These are phyloP conservation scores for Oppia nitens DNA, from an alignment of 1,140 invertebrate genomes.

Conservation along the genomic window DNA sequence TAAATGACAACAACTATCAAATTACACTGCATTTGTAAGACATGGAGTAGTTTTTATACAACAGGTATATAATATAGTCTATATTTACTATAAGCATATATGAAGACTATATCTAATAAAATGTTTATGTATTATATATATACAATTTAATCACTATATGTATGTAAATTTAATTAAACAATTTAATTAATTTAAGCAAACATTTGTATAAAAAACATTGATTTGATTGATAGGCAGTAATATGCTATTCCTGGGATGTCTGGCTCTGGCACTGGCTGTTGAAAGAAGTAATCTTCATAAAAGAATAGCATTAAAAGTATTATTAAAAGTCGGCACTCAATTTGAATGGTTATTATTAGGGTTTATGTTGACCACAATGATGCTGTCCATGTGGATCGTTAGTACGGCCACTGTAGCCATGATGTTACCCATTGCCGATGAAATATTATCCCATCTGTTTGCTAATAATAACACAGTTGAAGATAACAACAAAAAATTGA, in stretches of 20 bases:
- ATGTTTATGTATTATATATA: no score
- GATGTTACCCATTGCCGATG: constrained; percentile 65
- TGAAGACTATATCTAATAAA: no score
- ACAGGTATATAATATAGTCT: no score
- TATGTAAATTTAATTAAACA: no score
- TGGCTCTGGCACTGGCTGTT: constrained; percentile 65
- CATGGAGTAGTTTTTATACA: no score
- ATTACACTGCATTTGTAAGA: no score
- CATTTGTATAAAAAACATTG: background rate
- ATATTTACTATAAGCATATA: no score
- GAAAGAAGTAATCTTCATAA: constrained; percentile 68
- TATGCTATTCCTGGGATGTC: constrained; percentile 50
- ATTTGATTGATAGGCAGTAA: background rate
- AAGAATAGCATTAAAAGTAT: constrained; percentile 55
- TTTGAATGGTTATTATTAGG: constrained; percentile 43
- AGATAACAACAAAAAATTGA: background rate
- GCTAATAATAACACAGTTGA: background rate
- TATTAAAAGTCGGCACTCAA: background rate
- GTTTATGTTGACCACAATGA: constrained; percentile 52
- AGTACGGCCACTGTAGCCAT: constrained; percentile 64
- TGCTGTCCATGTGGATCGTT: constrained; percentile 67
- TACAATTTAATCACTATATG: no score
- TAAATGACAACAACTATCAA: no score
- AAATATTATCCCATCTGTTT: constrained; percentile 31
- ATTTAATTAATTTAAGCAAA: no score